These are phyloP conservation scores for Atta texana DNA, from an alignment of 1,140 invertebrate species.

Conservation along the genomic window DNA sequence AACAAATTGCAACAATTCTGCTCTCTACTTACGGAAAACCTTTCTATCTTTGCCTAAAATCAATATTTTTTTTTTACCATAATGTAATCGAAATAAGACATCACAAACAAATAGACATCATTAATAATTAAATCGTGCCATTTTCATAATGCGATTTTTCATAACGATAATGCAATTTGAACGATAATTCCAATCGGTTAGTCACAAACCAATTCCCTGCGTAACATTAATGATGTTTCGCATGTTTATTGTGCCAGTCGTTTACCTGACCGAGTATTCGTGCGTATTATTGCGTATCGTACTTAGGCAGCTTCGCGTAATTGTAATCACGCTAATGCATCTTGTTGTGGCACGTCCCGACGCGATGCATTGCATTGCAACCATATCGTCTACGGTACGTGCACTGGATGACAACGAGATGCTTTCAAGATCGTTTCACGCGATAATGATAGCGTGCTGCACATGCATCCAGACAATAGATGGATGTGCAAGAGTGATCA, in stretches of 20 bases:
- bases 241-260: constrained; percentile 27
- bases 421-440: constrained; percentile 64
- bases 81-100: background rate
- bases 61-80: background rate
- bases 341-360: constrained; percentile 52
- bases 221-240: constrained; percentile 36
- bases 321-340: constrained; percentile 79
- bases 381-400: constrained; percentile 52
- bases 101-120: background rate
- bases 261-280: constrained; percentile 43
- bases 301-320: constrained; percentile 72
- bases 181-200: constrained; percentile 17
- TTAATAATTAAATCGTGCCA: background rate
- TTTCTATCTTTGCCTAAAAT: background rate
- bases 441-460: constrained; percentile 61
- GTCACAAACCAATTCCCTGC: constrained; percentile 17
- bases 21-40: background rate
- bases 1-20: constrained; percentile 8
- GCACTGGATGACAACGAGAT: constrained; percentile 63
- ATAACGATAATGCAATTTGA: constrained; percentile 1
- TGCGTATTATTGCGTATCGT: constrained; percentile 45
- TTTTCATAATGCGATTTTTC: background rate
- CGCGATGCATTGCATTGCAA: constrained; percentile 33
- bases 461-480: constrained; percentile 49
- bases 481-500: constrained; percentile 59